Evolutionary conservation across 2,888 invertebrate species (phyloP), one percentile per base, ranked within the genome.

Genomic region (Machimus atricapillus): DNA sequence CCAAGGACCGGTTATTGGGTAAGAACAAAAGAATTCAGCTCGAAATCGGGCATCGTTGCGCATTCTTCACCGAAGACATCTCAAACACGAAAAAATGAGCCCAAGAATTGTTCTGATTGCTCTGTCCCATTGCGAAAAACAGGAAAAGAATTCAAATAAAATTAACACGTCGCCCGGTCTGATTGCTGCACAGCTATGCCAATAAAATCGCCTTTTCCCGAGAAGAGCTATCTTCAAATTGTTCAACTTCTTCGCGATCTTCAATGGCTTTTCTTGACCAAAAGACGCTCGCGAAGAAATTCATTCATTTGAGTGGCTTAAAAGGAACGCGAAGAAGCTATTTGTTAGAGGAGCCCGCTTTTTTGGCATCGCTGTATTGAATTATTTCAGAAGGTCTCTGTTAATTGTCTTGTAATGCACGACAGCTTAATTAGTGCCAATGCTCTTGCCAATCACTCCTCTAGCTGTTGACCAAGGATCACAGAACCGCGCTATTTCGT

Each of bases 321-420:
- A 46, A 46, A 78, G 78, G 43, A 78, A 43, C 46, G 37, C 78
- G 6, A 23, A 23, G 66, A 66, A 43, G n/a, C 37, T 46, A 78
- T 78, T 19, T 43, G 34, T 19, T 23, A 78, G 19, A 3, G n/a
- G 3, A n/a, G 40, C 16, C 37, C 23, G 14, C 19, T 78, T 78
- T 78, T 78, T 23, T 43, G 19, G 78, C n/a, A 23, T 27, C 23
- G 19, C 27, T 27, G 14, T 46, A 19, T 43, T 43, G 23, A 40
- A 78, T 78, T 78, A 43, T 78, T 78, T 78, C 78, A 37, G 78
- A 23, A 78, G 78, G 78, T 27, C 43, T 78, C 43, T 43, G 78
- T 43, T 78, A 78, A 78, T 78, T 78, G 43, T 78, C 78, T 78
- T 78, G 78, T 78, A 78, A 78, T 78, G 78, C 43, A 78, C 23